Evolutionary conservation across 2,113 vertebrate genomes (phyloP).

Genomic region (Phoxinus phoxinus): DNA sequence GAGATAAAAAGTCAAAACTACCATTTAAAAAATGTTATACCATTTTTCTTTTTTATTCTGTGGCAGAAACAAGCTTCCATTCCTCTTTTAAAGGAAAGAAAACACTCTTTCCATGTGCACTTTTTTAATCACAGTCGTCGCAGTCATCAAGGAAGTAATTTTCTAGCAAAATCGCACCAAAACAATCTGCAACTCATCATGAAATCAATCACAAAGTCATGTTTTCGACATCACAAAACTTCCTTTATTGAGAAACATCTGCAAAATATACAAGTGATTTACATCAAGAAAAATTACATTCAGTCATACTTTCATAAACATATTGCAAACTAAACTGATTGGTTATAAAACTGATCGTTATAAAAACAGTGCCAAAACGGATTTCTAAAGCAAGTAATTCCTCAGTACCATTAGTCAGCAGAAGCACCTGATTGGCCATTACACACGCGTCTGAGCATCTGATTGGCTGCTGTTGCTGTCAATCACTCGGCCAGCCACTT

Average conservation of each 20-base stretch:
- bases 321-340: not conserved
- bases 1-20: too few species aligned
- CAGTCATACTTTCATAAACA: not conserved
- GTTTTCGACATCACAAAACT: not conserved
- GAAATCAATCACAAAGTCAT: not conserved
- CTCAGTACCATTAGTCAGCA: not conserved
- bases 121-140: too few species aligned
- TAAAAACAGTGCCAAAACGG: not conserved
- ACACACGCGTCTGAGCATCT: not conserved
- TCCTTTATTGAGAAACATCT: slow-evolving; percentile 16
- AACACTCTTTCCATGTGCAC: too few species aligned
- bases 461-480: not conserved
- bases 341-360: not conserved
- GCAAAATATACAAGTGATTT: slow-evolving; percentile 14
- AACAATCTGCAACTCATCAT: not conserved
- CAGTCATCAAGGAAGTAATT: too few species aligned
- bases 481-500: slow-evolving; percentile 70
- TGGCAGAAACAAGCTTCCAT: too few species aligned
- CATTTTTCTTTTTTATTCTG: too few species aligned
- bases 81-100: too few species aligned
- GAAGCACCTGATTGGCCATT: not conserved
- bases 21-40: too few species aligned
- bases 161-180: not conserved
- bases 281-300: not conserved
- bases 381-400: not conserved